phyloP scores from a whole-genome alignment of 2,888 invertebrate genomes.

The Eupithecia dodoneata region DNA sequence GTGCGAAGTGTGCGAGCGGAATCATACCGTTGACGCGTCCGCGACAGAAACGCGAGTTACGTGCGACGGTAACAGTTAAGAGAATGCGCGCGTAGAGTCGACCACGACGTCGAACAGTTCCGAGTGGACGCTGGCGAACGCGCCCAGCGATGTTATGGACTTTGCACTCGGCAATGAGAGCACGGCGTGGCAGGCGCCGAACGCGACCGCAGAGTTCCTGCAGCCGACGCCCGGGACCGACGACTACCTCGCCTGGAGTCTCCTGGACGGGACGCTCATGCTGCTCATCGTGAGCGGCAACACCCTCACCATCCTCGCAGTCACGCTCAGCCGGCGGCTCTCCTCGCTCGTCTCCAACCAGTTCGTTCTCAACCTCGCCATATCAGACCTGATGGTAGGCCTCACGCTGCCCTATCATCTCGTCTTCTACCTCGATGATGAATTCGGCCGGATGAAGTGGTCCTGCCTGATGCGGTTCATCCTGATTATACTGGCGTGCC shows the following conservation, averaged over 20 bases:
- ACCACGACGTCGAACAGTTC: conserved; percentile 77
- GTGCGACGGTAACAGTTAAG: conserved; percentile 67
- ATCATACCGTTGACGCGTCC: conserved; percentile 55
- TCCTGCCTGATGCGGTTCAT: conserved; percentile 90
- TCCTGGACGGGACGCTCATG: conserved; percentile 87
- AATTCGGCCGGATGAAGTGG: conserved; percentile 84
- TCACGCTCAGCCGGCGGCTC: conserved; percentile 87
- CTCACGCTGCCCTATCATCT: conserved; percentile 91
- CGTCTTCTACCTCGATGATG: conserved; percentile 87
- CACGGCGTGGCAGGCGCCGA: conserved; percentile 63
- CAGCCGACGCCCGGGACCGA: conserved; percentile 49
- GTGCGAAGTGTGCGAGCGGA: conserved; percentile 57
- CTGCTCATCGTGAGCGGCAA: conserved; percentile 89
- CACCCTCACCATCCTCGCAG: conserved; percentile 89
- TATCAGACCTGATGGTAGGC: conserved; percentile 91
- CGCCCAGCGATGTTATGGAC: conserved; percentile 83
- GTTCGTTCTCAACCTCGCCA: conserved; percentile 90
- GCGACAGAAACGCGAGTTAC: conserved; percentile 58
- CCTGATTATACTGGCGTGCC: conserved; percentile 89
- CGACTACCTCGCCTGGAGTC: conserved; percentile 86
- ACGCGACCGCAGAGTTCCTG: conserved; percentile 60
- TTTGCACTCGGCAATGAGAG: conserved; percentile 74
- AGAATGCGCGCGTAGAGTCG: conserved; percentile 69
- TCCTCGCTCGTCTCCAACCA: conserved; percentile 89
- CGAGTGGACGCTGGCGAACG: conserved; percentile 77